Conservation (phyloP, 64 coral and sea anemone species). For the Astreopora myriophthalma region DNA sequence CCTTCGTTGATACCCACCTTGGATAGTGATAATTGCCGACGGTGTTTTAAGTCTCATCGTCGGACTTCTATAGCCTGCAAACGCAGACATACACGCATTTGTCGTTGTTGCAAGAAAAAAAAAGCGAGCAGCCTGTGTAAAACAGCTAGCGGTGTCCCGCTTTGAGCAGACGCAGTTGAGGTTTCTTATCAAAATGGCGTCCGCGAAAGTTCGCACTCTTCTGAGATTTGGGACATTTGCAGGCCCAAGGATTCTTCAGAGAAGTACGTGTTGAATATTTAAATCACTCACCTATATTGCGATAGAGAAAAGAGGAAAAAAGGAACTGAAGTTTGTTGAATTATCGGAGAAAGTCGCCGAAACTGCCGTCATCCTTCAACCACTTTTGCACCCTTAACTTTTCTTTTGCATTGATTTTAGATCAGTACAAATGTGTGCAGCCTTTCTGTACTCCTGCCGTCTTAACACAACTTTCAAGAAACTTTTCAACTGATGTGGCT, state of each 20-base stretch:
- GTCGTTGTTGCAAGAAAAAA: no score
- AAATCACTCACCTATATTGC: neutral
- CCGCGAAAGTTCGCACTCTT: slow-evolving; percentile 36
- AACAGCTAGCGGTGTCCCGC: neutral
- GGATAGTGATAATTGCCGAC: no score
- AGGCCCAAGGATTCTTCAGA: neutral
- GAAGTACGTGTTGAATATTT: neutral
- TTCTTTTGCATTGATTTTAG: neutral
- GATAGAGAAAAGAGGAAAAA: neutral
- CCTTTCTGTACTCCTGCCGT: neutral
- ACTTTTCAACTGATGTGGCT: slow-evolving; percentile 12
- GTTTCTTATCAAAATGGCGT: slow-evolving; percentile 66
- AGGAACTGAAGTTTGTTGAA: neutral
- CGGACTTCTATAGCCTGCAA: no score
- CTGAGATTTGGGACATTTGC: slow-evolving; percentile 23
- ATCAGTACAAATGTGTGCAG: neutral
- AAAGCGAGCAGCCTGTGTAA: no score
- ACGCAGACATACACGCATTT: no score
- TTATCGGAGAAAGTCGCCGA: neutral
- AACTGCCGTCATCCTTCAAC: neutral
- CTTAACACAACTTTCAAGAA: neutral
- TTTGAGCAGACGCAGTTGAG: neutral
- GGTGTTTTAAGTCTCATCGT: no score
- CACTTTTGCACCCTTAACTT: neutral
- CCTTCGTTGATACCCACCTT: no score